These are phyloP conservation scores for Agapornis roseicollis DNA, from an alignment of 2,113 vertebrate genomes.

Conservation along the genomic window DNA sequence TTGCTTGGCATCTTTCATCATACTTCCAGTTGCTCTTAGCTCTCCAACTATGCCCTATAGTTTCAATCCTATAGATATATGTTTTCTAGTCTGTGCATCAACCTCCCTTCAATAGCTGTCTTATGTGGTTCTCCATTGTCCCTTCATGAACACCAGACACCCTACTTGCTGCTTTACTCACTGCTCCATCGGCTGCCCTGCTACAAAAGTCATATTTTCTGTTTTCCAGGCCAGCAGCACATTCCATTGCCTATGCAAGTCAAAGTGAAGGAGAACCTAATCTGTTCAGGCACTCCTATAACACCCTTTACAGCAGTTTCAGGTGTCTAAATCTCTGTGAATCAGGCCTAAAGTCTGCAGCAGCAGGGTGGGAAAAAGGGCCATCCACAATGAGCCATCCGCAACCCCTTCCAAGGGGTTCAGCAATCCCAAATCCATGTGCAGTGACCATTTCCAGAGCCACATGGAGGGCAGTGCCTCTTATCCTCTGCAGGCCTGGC, in stretches of 20 bases:
- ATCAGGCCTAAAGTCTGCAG: background rate
- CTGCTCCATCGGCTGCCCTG: background rate
- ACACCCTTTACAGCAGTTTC: background rate
- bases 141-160: background rate
- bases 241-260: background rate
- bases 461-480: background rate
- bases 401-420: background rate
- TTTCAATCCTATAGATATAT: background rate
- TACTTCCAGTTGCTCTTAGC: background rate
- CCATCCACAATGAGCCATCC: background rate
- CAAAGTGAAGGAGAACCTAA: background rate
- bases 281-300: background rate
- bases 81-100: background rate
- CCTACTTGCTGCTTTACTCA: background rate
- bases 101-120: background rate
- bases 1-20: background rate
- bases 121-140: background rate
- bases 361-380: background rate
- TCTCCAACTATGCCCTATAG: background rate
- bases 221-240: background rate
- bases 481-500: background rate
- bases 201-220: background rate
- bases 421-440: background rate
- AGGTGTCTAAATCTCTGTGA: background rate
- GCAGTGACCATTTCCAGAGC: background rate